Evolutionary conservation across 2,888 invertebrate genomes (phyloP), one percentile per base, ranked within the genome.

Genomic region (Oligia latruncula): DNA sequence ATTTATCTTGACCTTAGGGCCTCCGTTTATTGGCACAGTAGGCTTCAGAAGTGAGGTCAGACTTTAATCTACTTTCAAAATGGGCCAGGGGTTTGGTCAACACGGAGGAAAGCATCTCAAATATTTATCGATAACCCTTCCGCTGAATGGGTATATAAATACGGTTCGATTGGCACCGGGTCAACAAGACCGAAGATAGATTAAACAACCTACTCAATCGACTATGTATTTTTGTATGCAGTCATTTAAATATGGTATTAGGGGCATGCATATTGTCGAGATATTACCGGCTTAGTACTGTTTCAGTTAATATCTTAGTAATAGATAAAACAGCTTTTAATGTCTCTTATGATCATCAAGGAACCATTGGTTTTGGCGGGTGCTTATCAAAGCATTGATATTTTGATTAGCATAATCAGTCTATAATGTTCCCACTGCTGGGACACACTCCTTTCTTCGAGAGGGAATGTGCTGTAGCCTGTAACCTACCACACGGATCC

Each of bases 121-220:
- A 74, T 79, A 66, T 86, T 83, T 74, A 55, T 67, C 35, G 40
- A 71, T 81, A 74, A 76, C 64, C 77, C 64, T 74, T 75, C 60
- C 64, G 77, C 60, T 76, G 15, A 70, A 66, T 73, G 29, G 20
- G 77, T 66, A 13, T 60, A 35, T 58, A 66, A 71, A 80, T 68
- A 66, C 6, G 46, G 81, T 62, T 76, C 65, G 65, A 78, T 73
- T 17, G 74, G 62, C 67, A 66, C 52, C 55, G 70, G 84, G 77
- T 81, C 64, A 78, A 77, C 60, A 71, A 60, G n/a, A 62, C 81
- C 35, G 35, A 72, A 55, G 71, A 85, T 74, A 78, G 58, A 77
- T 85, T 79, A 82, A 71, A 82, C 72, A 82, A 79, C 58, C 66
- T 70, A 65, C 64, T 82, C 49, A 79, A 74, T 77, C 62, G 71